Base-by-base conservation (phyloP, 2,797 vertebrate genomes). In the Mus caroli region DNA sequence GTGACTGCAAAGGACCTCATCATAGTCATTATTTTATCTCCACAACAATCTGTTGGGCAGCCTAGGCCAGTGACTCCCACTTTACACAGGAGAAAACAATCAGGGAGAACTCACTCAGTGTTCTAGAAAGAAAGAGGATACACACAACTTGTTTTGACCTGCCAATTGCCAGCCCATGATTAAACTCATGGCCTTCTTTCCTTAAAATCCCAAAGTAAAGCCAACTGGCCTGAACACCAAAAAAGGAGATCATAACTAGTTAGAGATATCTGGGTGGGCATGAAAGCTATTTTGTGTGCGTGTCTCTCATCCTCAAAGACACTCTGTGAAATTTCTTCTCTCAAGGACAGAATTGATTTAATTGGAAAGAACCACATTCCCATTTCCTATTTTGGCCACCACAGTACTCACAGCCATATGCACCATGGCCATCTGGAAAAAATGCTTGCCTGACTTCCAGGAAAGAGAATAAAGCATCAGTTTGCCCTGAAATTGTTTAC, bases 371-470 rank as follows among this genome's bases (percentile, higher is more conserved):
- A 56, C 88, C 90, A 71, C 96, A 95, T 95, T 98, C 96, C 93
- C 60, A 0, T 96, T 93, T 97, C 89, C 97, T 94, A 64, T 95
- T 97, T 97, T 97, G 97, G 96, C 93, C 93, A 6, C 62, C 24
- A n/a, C 95, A 94, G 69, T 93, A 88, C 22, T 54, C 91, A 60
- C 14, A 67, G 93, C 97, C 94, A 0, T 97, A 92, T 4, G 10
- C 96, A 84, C 97, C 87, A 90, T 96, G 86, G 79, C 97, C 97
- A 97, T 97, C 95, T 98, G 98, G 98, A 97, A 96, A 96, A 85
- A 52, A 52, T 92, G 86, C 75, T 15, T 71, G 96, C 89, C 95
- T 92, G 89, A 92, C 95, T 97, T 87, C 97, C 1, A 91, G 94
- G 69, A 54, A 78, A 86, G 1, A 31, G 50, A 77, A 79, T 1